Evolutionary conservation across 2,797 vertebrate species (phyloP).

Genomic region (Cossypha caffra): DNA sequence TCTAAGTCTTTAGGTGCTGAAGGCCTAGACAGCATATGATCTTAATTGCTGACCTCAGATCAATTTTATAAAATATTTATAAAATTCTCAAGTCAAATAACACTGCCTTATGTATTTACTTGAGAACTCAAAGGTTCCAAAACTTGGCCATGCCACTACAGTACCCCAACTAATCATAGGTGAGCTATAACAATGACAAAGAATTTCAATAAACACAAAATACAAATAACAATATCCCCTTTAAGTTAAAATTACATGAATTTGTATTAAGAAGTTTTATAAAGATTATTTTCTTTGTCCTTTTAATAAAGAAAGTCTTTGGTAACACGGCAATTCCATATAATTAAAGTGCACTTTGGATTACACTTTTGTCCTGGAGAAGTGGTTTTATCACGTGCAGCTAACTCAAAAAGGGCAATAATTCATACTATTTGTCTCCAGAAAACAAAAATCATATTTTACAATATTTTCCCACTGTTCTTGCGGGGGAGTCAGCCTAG

Average conservation of each 20-base stretch:
- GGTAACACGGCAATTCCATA: neutral
- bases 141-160: neutral
- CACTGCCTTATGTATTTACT: neutral
- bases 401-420: neutral
- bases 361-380: neutral
- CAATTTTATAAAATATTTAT: neutral
- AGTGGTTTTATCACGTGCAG: neutral
- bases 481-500: neutral
- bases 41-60: neutral
- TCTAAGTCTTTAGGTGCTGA: neutral
- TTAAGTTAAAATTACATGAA: neutral
- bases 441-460: conserved; percentile 28
- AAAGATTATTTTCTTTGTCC: neutral
- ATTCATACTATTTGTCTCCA: conserved; percentile 18
- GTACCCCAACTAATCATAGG: fast-evolving
- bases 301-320: neutral
- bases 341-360: neutral
- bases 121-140: neutral
- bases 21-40: neutral
- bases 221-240: neutral
- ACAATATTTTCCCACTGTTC: neutral
- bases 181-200: neutral
- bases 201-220: neutral
- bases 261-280: neutral
- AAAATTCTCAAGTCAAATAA: neutral